Evolutionary conservation across 2,888 invertebrate species (phyloP), one percentile per base, ranked within the genome.

Genomic region (Nemotelus pantherinus): DNA sequence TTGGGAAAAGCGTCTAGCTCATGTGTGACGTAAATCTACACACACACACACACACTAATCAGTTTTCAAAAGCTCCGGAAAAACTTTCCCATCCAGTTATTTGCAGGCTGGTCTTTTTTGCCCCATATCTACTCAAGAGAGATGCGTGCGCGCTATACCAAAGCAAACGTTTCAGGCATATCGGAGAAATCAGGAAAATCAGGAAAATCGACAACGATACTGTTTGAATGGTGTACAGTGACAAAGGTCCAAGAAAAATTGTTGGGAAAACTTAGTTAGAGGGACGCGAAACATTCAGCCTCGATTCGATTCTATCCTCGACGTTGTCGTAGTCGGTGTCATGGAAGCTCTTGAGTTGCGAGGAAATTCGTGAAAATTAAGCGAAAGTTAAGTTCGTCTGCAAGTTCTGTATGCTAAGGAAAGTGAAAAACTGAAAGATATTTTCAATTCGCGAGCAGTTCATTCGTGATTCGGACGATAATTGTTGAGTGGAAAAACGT

Each of bases 131-230:
- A 63, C 63, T 44, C 53, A 53, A 9, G 44, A 70, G 55, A 70
- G 70, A 43, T 47, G 53, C 41, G 41, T 44, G 55, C 70, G 25
- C 53, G 50, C 48, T 47, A 53, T 43, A 60, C 60, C 25, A 25
- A 25, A 25, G 41, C 63, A 43, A 63, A 25, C 25, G n/a, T n/a
- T n/a, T n/a, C n/a, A n/a, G 25, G 25, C 25, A 25, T 25, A 25
- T 25, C 25, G 25, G 25, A 25, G 25, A 25, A 25, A 25, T 25
- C 25, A 25, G 25, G 25, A 70, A 43, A 70, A 68, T 68, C 44
- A 10, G 53, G 70, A 70, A 70, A 70, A 70, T 70, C 70, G 53
- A 70, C 53, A 70, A 41, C 68, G 47, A 41, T 25, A 25, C 25
- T 25, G 25, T 25, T 25, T 25, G 25, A 25, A 25, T 25, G 25